Conservation (phyloP, 2,888 invertebrate species). For the Cephonodes hylas region DNA sequence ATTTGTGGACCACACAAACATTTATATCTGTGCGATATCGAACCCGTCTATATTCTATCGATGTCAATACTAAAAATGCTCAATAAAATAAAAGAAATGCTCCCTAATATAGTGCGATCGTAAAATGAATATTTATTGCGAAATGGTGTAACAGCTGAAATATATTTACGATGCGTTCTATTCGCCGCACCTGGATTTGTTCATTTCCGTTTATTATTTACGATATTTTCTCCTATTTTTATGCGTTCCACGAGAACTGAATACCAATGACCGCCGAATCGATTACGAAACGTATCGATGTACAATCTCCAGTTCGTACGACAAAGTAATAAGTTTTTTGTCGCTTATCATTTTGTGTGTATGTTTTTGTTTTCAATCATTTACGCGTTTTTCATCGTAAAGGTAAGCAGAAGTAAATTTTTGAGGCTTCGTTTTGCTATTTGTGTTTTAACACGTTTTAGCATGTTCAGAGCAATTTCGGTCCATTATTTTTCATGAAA, state of each 20-base stretch:
- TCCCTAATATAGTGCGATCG: conserved; percentile 16
- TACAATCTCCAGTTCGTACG: too few species aligned
- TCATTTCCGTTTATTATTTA: background rate
- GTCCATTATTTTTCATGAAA: too few species aligned
- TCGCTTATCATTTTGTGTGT: too few species aligned
- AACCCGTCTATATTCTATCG: too few species aligned
- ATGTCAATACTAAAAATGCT: background rate
- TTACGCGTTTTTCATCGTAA: too few species aligned
- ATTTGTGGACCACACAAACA: background rate
- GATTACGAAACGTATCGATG: background rate
- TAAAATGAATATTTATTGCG: conserved; percentile 9
- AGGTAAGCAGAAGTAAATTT: too few species aligned
- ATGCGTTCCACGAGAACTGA: background rate
- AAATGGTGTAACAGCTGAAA: conserved; percentile 14
- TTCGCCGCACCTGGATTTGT: conserved; percentile 3
- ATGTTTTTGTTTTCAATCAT: too few species aligned
- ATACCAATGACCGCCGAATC: background rate
- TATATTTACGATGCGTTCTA: background rate
- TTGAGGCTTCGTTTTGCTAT: too few species aligned
- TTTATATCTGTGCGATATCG: background rate
- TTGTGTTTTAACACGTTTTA: too few species aligned
- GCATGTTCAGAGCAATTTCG: too few species aligned
- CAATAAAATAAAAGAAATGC: conserved; percentile 21
- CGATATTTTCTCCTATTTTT: conserved; percentile 7
- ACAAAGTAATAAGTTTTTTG: too few species aligned